Evolutionary conservation across 2,888 invertebrate genomes (phyloP), one percentile per base, ranked within the genome.

Genomic region (Drosophila vallismaia): DNA sequence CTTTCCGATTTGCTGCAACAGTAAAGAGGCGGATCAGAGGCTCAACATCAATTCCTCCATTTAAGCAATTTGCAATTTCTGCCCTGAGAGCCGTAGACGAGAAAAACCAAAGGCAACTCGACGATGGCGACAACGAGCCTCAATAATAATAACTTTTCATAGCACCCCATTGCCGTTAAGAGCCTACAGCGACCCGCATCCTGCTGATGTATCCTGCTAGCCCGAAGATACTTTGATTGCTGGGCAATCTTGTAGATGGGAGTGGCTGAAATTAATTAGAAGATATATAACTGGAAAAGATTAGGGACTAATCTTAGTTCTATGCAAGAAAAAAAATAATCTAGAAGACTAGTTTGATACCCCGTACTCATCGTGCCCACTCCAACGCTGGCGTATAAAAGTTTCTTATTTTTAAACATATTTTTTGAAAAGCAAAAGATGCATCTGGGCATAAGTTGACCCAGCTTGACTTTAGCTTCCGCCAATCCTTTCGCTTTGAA

Each of bases 71-170:
- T 85, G 73, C 82, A 59, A 56, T 77, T 74, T 64, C 42, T 51
- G 49, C 58, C 28, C 28, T 45, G 31, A 31, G 10, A 59, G 51
- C 19, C 40, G 49, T 38, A 56, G 26, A 44, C 45, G 28, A 55
- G 44, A 42, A 63, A 71, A 40, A 59, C 58, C 53, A 73, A 57
- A 45, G 64, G 40, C 45, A 58, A 57, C 50, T 54, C 42, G 45
- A 49, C 54, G 40, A 49, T 52, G 58, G 28, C 60, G 54, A 46
- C 63, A 73, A 73, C 51, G 71, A 71, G 62, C 45, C 42, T n/a
- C 74, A 73, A 84, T 81, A 76, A 84, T 70, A 78, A 84, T 78
- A 84, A 76, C 67, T 75, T 84, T 84, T 76, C 75, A 84, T 81
- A 54, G 81, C 76, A 26, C 36, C 53, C 36, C 67, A 50, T 66